These are phyloP conservation scores for Clusia tigrina DNA, from an alignment of 2,888 invertebrate species.

Conservation along the genomic window DNA sequence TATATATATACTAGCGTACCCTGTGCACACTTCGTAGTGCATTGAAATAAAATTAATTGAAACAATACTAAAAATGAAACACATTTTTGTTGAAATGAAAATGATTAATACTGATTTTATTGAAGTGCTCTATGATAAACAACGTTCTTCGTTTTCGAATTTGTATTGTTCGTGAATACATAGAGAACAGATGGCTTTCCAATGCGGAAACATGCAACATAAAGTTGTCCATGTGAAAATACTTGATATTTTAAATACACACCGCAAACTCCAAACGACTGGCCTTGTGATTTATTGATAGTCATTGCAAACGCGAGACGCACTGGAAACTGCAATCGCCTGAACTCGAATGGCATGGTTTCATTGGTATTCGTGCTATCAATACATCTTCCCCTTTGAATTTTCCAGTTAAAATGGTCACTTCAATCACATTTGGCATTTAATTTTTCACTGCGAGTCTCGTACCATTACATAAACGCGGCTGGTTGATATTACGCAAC, in stretches of 20 bases:
- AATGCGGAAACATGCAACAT: slow-evolving; percentile 30
- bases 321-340: slow-evolving; percentile 26
- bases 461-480: slow-evolving; percentile 44
- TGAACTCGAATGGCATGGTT: too few relatives aligned
- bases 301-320: slow-evolving; percentile 27
- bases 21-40: too few relatives aligned
- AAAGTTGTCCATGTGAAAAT: too few relatives aligned
- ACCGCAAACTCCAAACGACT: slow-evolving; percentile 28
- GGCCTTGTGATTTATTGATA: slow-evolving; percentile 33
- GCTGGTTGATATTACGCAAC: too few relatives aligned
- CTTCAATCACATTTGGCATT: too few relatives aligned
- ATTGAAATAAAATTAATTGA: too few relatives aligned
- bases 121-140: slow-evolving; percentile 26
- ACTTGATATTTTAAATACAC: slow-evolving; percentile 22
- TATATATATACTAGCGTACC: too few relatives aligned
- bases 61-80: slow-evolving; percentile 29
- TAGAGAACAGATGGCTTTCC: slow-evolving; percentile 25
- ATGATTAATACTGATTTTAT: slow-evolving; percentile 26
- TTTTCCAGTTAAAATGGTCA: too few relatives aligned
- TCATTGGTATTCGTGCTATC: too few relatives aligned
- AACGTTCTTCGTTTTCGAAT: slow-evolving; percentile 27
- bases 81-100: slow-evolving; percentile 28
- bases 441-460: slow-evolving; percentile 34
- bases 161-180: slow-evolving; percentile 8
- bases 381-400: slow-evolving; percentile 11